These are phyloP conservation scores for Drosophila pachea DNA, from an alignment of 1,140 invertebrate genomes.

Conservation along the genomic window DNA sequence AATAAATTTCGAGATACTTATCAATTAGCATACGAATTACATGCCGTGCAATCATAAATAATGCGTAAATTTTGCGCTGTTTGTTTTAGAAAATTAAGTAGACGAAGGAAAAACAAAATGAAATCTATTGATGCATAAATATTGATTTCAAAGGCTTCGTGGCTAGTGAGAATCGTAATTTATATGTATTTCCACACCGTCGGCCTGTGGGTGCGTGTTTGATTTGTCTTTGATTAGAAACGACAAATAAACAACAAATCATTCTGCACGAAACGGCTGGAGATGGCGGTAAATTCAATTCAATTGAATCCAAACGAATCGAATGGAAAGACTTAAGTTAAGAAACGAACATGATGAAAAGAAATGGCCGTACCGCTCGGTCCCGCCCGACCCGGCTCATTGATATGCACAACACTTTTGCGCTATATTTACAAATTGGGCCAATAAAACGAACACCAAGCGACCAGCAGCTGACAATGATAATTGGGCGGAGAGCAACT, in stretches of 20 bases:
- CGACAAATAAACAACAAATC: conserved; percentile 77
- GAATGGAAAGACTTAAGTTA: conserved; percentile 61
- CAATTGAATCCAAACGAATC: conserved; percentile 15
- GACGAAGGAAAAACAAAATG: conserved; percentile 30
- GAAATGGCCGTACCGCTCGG: conserved; percentile 31
- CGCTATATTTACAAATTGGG: conserved; percentile 77
- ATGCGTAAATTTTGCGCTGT: conserved; percentile 67
- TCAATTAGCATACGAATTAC: conserved; percentile 78
- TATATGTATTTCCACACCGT: conserved; percentile 72
- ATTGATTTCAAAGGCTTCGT: conserved; percentile 52
- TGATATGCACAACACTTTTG: conserved; percentile 74
- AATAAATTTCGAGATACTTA: conserved; percentile 78
- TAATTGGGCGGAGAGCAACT: conserved; percentile 5
- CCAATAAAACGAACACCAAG: conserved; percentile 75
- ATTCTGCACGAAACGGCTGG: conserved; percentile 61
- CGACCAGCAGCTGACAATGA: conserved; percentile 12
- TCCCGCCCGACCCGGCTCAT: conserved; percentile 37
- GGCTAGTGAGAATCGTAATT: conserved; percentile 64
- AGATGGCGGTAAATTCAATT: conserved; percentile 27
- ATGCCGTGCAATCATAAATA: conserved; percentile 78
- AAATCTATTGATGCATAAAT: conserved; percentile 64
- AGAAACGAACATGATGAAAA: conserved; percentile 67
- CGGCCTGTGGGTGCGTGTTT: conserved; percentile 70
- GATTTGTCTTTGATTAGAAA: conserved; percentile 67
- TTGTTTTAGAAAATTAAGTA: conserved; percentile 40